Base-by-base conservation (phyloP, 2,888 invertebrate genomes). In the Melanchra persicariae region DNA sequence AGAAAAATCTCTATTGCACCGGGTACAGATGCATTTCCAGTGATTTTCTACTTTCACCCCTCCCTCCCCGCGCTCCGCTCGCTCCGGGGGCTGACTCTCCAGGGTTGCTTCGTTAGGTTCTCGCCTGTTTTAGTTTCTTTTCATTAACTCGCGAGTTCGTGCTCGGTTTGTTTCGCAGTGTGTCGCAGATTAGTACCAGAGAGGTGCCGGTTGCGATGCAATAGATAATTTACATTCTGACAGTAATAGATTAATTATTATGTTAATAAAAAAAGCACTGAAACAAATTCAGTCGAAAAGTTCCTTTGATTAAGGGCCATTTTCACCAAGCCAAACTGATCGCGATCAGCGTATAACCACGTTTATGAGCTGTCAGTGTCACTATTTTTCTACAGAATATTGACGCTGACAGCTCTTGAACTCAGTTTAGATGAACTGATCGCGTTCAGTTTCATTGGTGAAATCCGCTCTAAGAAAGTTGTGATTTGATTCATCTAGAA, bases 1-100 rank as follows among this genome's bases (percentile, higher is more conserved):
- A 77, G 81, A 83, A 82, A 86, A 89, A 87, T 87, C 87, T 85
- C 81, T 85, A 83, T 86, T 85, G 88, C 87, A 83, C 78, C 79
- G 81, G n/a, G 79, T 82, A 79, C 85, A 85, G 86, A 86, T 89
- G 88, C 88, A 87, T 86, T 87, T 82, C 72, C 84, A 77, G 83
- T 87, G 87, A 87, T 88, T 88, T 87, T 71, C 85, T 84, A 84
- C 82, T 85, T 85, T 76, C 57, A 62, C 43, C 70, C 57, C 67
- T 17, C 54, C 49, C 61, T 3, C 22, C 45, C 22, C 45, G 7
- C 19, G 45, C 8, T 6, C 45, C 45, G 40, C 40, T 34, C n/a
- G 7, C 34, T n/a, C n/a, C 34, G n/a, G 34, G 37, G n/a, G 43
- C 8, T 9, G 24, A 37, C 49, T 45, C n/a, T 37, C 10, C 57